Evolutionary conservation across 2,888 invertebrate species (phyloP), one percentile per base, ranked within the genome.

Genomic region (Eupithecia insigniata): DNA sequence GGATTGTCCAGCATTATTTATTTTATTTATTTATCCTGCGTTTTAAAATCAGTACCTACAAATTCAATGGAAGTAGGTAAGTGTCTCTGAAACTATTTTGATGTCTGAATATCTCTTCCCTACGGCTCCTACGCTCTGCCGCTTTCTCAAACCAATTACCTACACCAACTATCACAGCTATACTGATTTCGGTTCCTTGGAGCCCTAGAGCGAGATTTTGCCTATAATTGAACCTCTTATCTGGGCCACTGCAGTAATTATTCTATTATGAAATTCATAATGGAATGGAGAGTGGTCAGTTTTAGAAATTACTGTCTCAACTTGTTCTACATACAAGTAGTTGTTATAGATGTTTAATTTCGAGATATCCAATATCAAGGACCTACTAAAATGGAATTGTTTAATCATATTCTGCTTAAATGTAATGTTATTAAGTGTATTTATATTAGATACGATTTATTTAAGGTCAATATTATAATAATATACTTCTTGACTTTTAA

Each of bases 221-320:
- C 69, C 58, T 39, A 69, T 71, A 74, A 71, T 71, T 74, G 71
- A 67, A 67, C 69, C 79, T 74, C 76, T 76, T 77, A 73, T 83
- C 82, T 83, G n/a, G 61, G 22, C 84, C 81, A 81, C 81, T 76
- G 77, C 78, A 83, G 81, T 85, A 86, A 88, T 87, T 88, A 88
- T 81, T 81, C 81, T 80, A 80, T 84, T 82, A 81, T 82, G 84
- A 83, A 84, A 87, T 80, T 76, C 75, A 81, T 81, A 84, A 83
- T 83, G 61, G 78, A 14, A 68, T 87, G 84, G 83, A 82, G 85
- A 36, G 36, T 81, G 82, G 75, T 81, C 78, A 82, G 76, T 51
- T 22, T 51, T 34, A 70, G 75, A 75, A 76, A 74, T 71, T 69
- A 62, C 22, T 61, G 60, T 18, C 60, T 18, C 18, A 43, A 2